phyloP scores from a whole-genome alignment of 2,888 invertebrate species.

The Habroteleia sp. region DNA sequence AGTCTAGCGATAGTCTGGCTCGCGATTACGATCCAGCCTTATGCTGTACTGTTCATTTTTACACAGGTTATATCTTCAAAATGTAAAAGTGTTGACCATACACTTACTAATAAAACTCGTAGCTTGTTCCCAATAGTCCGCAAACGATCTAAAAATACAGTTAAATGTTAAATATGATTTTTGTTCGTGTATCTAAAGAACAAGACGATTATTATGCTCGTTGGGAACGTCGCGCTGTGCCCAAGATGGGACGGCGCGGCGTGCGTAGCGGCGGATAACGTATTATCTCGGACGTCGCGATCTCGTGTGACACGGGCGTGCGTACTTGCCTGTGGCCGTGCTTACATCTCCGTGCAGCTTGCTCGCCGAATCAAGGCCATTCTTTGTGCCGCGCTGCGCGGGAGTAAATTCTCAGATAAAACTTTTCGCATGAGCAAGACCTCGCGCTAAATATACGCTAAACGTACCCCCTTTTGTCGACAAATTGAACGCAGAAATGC shows the following conservation, averaged over 20 bases:
- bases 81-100: no score
- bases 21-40: no score
- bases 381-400: conserved; percentile 54
- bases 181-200: conserved; percentile 42
- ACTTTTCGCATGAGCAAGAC: conserved; percentile 40
- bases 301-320: conserved; percentile 54
- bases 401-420: conserved; percentile 57
- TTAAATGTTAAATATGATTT: no score
- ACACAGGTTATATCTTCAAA: no score
- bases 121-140: no score
- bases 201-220: conserved; percentile 47
- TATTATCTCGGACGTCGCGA: conserved; percentile 53
- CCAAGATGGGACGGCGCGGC: conserved; percentile 31
- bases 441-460: conserved; percentile 58
- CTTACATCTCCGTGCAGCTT: conserved; percentile 4
- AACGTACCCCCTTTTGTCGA: conserved; percentile 44
- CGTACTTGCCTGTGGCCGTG: conserved; percentile 31
- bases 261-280: conserved; percentile 53
- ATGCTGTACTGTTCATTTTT: no score
- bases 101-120: no score
- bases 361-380: conserved; percentile 55
- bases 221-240: conserved; percentile 29
- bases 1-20: no score
- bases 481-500: conserved; percentile 45
- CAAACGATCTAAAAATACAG: no score